Conservation (phyloP, 2,797 vertebrate genomes). For the Luscinia luscinia region DNA sequence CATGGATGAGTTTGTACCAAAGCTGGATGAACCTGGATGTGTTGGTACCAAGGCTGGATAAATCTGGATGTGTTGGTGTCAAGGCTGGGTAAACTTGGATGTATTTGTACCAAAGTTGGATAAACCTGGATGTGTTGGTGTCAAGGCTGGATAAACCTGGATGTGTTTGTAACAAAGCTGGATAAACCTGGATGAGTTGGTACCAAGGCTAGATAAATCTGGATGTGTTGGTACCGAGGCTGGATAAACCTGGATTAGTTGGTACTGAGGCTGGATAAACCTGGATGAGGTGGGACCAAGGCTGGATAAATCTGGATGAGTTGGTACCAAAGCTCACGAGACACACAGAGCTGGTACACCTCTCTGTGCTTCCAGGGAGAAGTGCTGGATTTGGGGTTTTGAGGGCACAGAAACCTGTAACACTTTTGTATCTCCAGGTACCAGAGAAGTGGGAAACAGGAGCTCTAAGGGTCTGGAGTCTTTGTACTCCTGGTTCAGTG, state of each 20-base stretch:
- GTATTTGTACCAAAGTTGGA: no score
- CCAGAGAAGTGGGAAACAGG: not conserved
- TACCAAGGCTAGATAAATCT: no score
- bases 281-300: not conserved
- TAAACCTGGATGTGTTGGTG: no score
- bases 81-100: no score
- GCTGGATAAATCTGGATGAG: not conserved
- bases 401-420: not conserved
- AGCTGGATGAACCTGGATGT: not conserved
- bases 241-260: not conserved
- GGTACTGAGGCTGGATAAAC: not conserved
- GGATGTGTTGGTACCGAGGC: no score
- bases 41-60: not conserved
- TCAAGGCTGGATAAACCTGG: no score
- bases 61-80: no score
- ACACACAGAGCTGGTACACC: not conserved
- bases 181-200: no score
- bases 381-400: not conserved
- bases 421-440: not conserved
- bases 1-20: not conserved
- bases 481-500: not conserved
- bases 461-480: not conserved
- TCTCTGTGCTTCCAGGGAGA: not conserved
- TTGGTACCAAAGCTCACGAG: not conserved
- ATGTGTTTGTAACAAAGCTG: no score